phyloP scores from a whole-genome alignment of 23 tunicate species.

The Halocynthia roretzi region DNA sequence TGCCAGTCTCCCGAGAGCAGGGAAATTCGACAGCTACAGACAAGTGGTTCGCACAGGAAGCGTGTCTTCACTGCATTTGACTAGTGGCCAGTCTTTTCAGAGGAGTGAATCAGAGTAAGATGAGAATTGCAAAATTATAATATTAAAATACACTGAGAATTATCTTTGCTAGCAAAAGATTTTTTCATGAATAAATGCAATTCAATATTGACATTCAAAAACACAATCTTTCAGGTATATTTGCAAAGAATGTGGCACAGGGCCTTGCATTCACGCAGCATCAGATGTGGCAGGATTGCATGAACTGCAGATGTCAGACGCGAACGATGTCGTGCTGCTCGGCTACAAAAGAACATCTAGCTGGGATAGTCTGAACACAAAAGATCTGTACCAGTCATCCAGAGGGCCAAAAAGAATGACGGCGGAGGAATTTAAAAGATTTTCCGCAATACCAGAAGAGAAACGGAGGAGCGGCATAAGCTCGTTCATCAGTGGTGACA shows the following conservation, averaged over 20 bases:
- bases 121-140: too few relatives aligned
- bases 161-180: too few relatives aligned
- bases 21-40: constrained; percentile 6
- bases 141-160: too few relatives aligned
- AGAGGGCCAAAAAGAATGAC: constrained; percentile 37
- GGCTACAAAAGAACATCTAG: constrained; percentile 25
- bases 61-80: background rate
- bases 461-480: constrained; percentile 50
- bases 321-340: constrained; percentile 4
- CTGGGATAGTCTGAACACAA: background rate
- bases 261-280: constrained; percentile 39
- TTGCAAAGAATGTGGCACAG: constrained; percentile 15
- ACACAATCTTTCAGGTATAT: constrained; percentile 3
- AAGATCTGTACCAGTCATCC: constrained; percentile 6
- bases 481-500: constrained; percentile 24
- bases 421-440: constrained; percentile 63
- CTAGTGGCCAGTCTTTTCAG: background rate
- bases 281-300: constrained; percentile 19
- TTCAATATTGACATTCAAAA: too few relatives aligned
- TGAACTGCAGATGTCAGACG: constrained; percentile 8
- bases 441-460: constrained; percentile 85
- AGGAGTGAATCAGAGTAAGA: too few relatives aligned
- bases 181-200: too few relatives aligned
- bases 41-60: constrained; percentile 5
- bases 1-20: constrained; percentile 14